Percentiles rank a stretch among this genome's conserved stretches.
phyloP scores from a whole-genome alignment of 2,113 vertebrate genomes.

The Trinectes maculatus region DNA sequence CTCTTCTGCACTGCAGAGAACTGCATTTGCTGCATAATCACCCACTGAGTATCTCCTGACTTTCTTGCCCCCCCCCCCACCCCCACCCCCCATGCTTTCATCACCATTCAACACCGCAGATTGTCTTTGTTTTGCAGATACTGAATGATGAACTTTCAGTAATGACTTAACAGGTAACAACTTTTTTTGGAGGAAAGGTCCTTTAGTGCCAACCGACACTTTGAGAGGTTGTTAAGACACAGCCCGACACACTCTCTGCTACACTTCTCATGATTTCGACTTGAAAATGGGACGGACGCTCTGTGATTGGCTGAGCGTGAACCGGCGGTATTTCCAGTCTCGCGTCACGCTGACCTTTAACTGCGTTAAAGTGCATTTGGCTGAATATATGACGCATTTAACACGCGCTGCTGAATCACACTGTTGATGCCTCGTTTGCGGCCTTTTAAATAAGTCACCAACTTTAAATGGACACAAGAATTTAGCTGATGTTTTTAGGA shows the following conservation, averaged over 20 bases:
- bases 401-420: too few relatives aligned
- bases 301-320: too few relatives aligned
- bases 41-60: slow-evolving; percentile 76
- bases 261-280: too few relatives aligned
- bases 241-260: not conserved
- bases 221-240: slow-evolving; percentile 28
- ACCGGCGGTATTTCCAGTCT: too few relatives aligned
- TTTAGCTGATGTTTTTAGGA: too few relatives aligned
- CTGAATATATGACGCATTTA: too few relatives aligned
- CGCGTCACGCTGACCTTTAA: too few relatives aligned
- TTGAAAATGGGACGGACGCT: not conserved
- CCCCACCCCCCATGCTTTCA: not conserved
- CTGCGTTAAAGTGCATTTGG: too few relatives aligned
- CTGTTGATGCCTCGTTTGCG: too few relatives aligned
- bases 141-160: slow-evolving; percentile 48
- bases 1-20: slow-evolving; percentile 70
- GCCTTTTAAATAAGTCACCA: too few relatives aligned
- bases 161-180: slow-evolving; percentile 41
- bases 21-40: slow-evolving; percentile 85
- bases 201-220: slow-evolving; percentile 24
- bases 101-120: slow-evolving; percentile 15
- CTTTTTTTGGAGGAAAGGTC: slow-evolving; percentile 30
- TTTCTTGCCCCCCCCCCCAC: slow-evolving; percentile 39
- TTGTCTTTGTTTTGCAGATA: slow-evolving; percentile 41
- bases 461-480: not conserved